phyloP scores from a whole-genome alignment of 2,797 vertebrate genomes.

The Cottoperca gobio region DNA sequence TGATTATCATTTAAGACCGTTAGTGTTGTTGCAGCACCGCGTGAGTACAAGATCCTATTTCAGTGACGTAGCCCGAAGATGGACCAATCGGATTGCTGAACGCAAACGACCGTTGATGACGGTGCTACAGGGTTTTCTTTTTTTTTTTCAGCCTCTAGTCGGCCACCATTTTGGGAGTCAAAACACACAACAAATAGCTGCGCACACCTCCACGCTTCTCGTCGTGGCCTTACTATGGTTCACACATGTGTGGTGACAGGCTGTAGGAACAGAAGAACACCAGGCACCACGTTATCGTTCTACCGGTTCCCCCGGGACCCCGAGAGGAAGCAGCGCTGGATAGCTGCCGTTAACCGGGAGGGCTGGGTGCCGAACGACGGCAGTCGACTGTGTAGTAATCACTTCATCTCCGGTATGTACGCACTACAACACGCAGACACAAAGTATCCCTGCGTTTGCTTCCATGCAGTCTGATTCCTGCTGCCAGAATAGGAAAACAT shows the following conservation, averaged over 20 bases:
- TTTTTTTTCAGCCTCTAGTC: neutral
- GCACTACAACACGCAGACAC: no score
- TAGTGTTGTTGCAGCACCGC: neutral
- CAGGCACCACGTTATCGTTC: conserved; percentile 81
- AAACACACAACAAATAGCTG: conserved; percentile 53
- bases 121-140: neutral
- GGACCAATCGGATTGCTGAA: conserved; percentile 42
- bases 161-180: conserved; percentile 88
- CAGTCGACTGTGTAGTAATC: conserved; percentile 84
- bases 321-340: conserved; percentile 85
- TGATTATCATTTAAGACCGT: neutral
- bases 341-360: conserved; percentile 83
- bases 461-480: no score
- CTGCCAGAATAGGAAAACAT: no score
- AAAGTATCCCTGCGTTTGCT: no score
- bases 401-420: conserved; percentile 83
- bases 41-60: conserved; percentile 2
- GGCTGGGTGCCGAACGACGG: conserved; percentile 86
- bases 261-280: conserved; percentile 84
- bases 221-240: conserved; percentile 80
- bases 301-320: conserved; percentile 86
- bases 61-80: conserved; percentile 4
- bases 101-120: conserved; percentile 41
- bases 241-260: conserved; percentile 86
- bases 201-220: conserved; percentile 54